Base-by-base conservation (phyloP, 2,888 invertebrate genomes). In the Villa cingulata region DNA sequence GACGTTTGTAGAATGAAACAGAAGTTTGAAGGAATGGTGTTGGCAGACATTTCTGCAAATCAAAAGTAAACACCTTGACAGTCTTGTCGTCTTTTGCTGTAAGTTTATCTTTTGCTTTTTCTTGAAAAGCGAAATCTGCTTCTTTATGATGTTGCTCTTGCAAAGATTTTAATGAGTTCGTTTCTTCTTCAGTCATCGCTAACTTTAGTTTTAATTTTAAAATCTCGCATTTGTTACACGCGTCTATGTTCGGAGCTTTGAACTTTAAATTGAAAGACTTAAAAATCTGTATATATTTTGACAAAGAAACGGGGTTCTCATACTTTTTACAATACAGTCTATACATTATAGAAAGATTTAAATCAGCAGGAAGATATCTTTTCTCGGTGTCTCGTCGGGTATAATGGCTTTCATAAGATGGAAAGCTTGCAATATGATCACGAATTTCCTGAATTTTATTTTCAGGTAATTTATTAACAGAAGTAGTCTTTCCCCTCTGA, bases 331-430 rank as follows among this genome's bases (percentile, higher is more conserved):
- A 45, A 50, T 52, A 52, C 4, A 53, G 45, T 3, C 48, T 23
- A 39, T 49, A 37, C 15, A 52, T 40, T 43, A 47, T 46, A 17
- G 53, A 46, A 12, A 52, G 41, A 18, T 29, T 39, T 41, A 52
- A 49, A 48, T 50, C 49, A 29, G 48, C 38, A 3, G 47, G 27
- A 10, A 53, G 12, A 53, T 50, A 53, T 32, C 46, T 45, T 29
- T 46, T 49, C 2, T 46, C 43, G 2, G 49, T 48, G 41, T 49
- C 50, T 39, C 51, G 42, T 9, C 50, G 45, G 36, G 46, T 47
- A 39, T 51, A 53, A 36, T 51, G 50, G 3, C 45, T 46, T 29
- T 46, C 51, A 39, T 51, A 51, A 10, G 51, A 41, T 14, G 50
- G 50, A 43, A 51, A 53, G 20, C 45, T 46, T n/a, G 46, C 46